Conservation (phyloP, 2,888 invertebrate species). For the Cyaniris semiargus region DNA sequence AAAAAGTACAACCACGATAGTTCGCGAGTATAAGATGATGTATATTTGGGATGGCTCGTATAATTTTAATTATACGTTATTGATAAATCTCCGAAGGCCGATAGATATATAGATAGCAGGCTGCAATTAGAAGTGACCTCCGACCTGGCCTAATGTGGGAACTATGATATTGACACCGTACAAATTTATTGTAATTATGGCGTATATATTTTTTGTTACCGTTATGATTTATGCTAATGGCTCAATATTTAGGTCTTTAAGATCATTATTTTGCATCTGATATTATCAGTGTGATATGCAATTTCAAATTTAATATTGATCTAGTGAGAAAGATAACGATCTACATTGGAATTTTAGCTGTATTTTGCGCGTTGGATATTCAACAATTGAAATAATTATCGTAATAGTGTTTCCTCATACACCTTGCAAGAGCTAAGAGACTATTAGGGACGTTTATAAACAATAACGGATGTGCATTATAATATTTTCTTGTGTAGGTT, state of each 20-base stretch:
- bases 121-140: conserved; percentile 76
- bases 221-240: conserved; percentile 1
- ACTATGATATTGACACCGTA: conserved; percentile 60
- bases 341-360: neutral
- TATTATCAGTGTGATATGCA: neutral
- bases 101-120: conserved; percentile 71
- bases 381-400: too few relatives aligned
- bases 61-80: conserved; percentile 80
- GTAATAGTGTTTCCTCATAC: too few relatives aligned
- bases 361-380: too few relatives aligned
- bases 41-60: conserved; percentile 58
- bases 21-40: conserved; percentile 32
- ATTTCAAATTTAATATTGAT: neutral
- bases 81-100: conserved; percentile 75
- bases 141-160: conserved; percentile 76
- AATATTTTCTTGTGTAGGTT: too few relatives aligned
- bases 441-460: too few relatives aligned
- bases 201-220: neutral
- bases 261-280: neutral
- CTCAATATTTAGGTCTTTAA: neutral
- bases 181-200: conserved; percentile 36
- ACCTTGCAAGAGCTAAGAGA: too few relatives aligned
- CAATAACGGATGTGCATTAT: too few relatives aligned
- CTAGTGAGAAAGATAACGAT: neutral
- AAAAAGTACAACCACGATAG: neutral